Evolutionary conservation across 2,113 vertebrate species (phyloP).

Genomic region (Barnardius zonarius): DNA sequence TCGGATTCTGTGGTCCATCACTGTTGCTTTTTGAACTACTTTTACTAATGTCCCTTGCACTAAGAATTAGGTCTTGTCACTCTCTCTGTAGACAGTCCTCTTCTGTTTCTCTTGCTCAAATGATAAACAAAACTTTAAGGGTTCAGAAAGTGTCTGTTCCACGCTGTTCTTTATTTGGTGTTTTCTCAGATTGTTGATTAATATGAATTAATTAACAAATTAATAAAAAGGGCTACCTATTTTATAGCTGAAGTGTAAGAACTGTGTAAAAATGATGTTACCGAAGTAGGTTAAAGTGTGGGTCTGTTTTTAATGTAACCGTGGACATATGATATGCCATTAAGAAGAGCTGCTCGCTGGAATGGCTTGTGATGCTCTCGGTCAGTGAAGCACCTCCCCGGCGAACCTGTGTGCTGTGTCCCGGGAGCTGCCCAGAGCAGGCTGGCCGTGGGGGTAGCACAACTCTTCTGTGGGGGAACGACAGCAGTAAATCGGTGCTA

Average conservation of each 20-base stretch:
- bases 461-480: rapidly evolving
- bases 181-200: background rate
- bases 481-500: background rate
- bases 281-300: rapidly evolving
- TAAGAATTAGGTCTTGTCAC: background rate
- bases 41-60: background rate
- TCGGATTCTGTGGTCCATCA: rapidly evolving
- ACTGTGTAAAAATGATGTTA: rapidly evolving
- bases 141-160: rapidly evolving
- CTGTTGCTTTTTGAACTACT: background rate
- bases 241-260: background rate
- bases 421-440: rapidly evolving
- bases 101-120: background rate
- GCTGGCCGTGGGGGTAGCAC: rapidly evolving
- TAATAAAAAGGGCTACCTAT: rapidly evolving
- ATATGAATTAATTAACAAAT: background rate
- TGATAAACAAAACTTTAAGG: rapidly evolving
- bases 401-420: rapidly evolving
- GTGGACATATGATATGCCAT: rapidly evolving
- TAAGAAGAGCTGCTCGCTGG: too few species aligned
- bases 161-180: rapidly evolving
- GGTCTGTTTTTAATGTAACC: background rate
- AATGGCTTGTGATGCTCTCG: rapidly evolving
- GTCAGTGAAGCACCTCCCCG: background rate
- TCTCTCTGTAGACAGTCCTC: rapidly evolving